Conservation (phyloP, 1,140 invertebrate species). For the Solen grandis region DNA sequence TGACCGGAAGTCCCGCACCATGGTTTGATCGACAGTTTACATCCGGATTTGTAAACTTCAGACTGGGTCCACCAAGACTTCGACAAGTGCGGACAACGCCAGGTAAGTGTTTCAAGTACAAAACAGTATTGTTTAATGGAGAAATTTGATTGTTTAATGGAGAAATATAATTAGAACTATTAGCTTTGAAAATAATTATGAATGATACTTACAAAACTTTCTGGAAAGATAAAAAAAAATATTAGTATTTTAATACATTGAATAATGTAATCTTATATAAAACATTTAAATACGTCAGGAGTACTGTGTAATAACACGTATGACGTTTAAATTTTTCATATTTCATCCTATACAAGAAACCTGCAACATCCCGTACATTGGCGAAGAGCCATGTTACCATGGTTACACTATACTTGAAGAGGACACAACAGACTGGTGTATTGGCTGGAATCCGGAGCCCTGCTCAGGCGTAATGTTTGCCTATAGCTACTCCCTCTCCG, state of each 20-base stretch:
- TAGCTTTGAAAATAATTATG: neutral
- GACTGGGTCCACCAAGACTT: too few species aligned
- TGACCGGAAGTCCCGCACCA: neutral
- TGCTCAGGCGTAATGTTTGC: constrained; percentile 24
- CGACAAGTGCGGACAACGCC: constrained; percentile 39
- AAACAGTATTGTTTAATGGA: too few species aligned
- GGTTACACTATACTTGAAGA: constrained; percentile 34
- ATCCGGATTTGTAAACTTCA: constrained; percentile 37
- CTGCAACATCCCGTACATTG: constrained; percentile 49
- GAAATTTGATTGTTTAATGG: too few species aligned
- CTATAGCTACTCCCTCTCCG: constrained; percentile 22
- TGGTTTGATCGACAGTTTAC: constrained; percentile 25
- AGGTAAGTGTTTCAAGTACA: too few species aligned
- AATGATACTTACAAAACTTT: neutral
- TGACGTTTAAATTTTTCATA: too few species aligned
- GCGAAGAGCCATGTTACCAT: constrained; percentile 12
- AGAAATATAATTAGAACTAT: too few species aligned
- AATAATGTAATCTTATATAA: neutral
- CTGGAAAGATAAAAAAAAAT: neutral
- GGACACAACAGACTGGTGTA: constrained; percentile 48
- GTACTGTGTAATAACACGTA: too few species aligned
- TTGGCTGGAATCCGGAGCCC: constrained; percentile 42
- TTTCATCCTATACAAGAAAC: too few species aligned
- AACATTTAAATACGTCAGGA: too few species aligned
- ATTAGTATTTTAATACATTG: neutral